Evolutionary conservation across 2,888 invertebrate species (phyloP).

Genomic region (Lasioglossum pauxillum): DNA sequence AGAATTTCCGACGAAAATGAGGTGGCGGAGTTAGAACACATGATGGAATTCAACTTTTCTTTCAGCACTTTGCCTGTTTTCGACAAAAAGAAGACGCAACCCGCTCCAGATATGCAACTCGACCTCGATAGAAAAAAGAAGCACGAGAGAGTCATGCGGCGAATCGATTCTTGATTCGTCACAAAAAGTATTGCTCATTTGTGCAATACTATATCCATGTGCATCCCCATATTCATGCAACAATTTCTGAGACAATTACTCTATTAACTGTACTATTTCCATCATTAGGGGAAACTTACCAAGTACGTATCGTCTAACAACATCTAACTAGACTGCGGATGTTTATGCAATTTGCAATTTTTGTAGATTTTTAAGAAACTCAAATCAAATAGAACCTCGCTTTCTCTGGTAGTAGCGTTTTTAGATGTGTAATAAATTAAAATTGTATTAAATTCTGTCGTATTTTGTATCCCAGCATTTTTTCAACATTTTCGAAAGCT

Average conservation of each 20-base stretch:
- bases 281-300: background rate
- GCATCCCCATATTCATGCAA: background rate
- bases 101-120: slow-evolving; percentile 17
- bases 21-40: background rate
- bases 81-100: slow-evolving; percentile 12
- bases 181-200: slow-evolving; percentile 22
- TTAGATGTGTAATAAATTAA: too few relatives aligned
- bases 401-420: too few relatives aligned
- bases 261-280: background rate
- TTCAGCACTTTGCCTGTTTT: slow-evolving; percentile 5
- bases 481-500: too few relatives aligned
- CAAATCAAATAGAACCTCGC: too few relatives aligned
- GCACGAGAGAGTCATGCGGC: slow-evolving; percentile 36
- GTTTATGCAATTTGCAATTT: too few relatives aligned
- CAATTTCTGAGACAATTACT: background rate
- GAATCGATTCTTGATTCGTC: slow-evolving; percentile 35
- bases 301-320: background rate
- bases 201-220: background rate
- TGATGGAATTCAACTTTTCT: slow-evolving; percentile 23
- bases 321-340: background rate
- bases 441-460: too few relatives aligned
- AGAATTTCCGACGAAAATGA: background rate
- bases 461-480: too few relatives aligned
- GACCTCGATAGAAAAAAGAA: slow-evolving; percentile 3
- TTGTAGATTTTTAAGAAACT: too few relatives aligned